Percentiles rank a stretch among this genome's conserved stretches.
These are phyloP conservation scores for Sebastes matsubarae DNA, from an alignment of 2,797 vertebrate species.

Conservation along the genomic window DNA sequence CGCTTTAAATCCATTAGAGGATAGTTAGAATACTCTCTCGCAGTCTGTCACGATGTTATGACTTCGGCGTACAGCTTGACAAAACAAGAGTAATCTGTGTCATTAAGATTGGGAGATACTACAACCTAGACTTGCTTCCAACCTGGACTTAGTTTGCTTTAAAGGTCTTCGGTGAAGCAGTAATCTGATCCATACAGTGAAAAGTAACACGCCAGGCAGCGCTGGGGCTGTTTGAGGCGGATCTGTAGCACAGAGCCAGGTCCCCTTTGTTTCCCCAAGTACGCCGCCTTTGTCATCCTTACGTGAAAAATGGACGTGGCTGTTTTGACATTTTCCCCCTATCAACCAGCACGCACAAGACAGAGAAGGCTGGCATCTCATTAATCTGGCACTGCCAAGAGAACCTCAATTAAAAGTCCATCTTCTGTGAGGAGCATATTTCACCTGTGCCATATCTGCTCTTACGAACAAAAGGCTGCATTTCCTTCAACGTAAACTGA, in stretches of 20 bases:
- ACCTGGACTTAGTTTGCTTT: conserved; percentile 44
- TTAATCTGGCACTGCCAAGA: conserved; percentile 62
- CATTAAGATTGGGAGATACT: conserved; percentile 45
- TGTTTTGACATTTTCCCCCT: conserved; percentile 69
- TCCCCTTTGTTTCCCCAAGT: conserved; percentile 42
- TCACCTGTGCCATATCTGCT: conserved; percentile 59
- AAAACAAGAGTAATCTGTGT: conserved; percentile 68
- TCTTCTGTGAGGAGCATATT: conserved; percentile 57
- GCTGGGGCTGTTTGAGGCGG: conserved; percentile 17
- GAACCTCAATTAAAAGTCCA: conserved; percentile 68
- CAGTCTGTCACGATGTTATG: conserved; percentile 60
- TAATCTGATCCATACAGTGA: conserved; percentile 54
- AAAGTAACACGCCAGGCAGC: conserved; percentile 36
- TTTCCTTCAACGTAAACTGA: background rate
- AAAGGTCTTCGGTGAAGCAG: conserved; percentile 26
- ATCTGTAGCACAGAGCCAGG: conserved; percentile 37
- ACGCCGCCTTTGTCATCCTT: conserved; percentile 47
- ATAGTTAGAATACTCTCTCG: conserved; percentile 35
- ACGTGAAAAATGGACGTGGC: conserved; percentile 58
- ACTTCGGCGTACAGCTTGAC: conserved; percentile 54
- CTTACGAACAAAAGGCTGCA: conserved; percentile 18
- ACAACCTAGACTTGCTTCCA: conserved; percentile 16
- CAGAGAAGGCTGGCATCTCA: conserved; percentile 50
- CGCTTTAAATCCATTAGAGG: conserved; percentile 57
- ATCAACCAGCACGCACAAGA: conserved; percentile 58